These are phyloP conservation scores for Apantesis nais DNA, from an alignment of 2,888 invertebrate species.

Conservation along the genomic window DNA sequence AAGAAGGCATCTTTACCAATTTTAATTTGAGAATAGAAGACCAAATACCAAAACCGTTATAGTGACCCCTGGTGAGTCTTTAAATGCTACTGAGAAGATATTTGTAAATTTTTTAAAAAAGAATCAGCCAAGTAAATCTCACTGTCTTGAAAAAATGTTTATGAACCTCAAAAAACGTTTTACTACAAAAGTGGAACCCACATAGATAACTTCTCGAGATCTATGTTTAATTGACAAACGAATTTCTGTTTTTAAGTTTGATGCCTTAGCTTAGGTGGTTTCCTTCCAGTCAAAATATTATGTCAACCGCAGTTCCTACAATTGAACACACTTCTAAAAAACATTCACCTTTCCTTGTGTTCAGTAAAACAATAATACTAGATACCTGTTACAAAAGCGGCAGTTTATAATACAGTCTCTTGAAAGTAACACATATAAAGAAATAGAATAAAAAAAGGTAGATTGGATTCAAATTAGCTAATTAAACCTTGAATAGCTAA, in stretches of 20 bases:
- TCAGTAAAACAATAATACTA: neutral
- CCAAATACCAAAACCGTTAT: neutral
- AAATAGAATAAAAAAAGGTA: slow-evolving; percentile 5
- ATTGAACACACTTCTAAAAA: neutral
- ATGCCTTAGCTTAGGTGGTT: neutral
- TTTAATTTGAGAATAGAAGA: neutral
- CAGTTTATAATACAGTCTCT: neutral
- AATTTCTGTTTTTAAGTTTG: neutral
- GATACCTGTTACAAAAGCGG: neutral
- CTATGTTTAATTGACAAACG: no score
- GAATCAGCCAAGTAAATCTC: no score
- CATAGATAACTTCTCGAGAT: neutral
- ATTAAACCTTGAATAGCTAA: slow-evolving; percentile 17
- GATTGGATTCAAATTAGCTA: slow-evolving; percentile 17
- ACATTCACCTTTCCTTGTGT: neutral
- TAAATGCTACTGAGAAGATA: no score
- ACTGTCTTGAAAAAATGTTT: no score
- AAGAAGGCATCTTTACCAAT: neutral
- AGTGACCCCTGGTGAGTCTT: no score
- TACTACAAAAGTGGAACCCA: no score
- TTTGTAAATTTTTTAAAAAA: no score
- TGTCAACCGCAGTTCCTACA: neutral
- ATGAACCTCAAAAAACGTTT: no score
- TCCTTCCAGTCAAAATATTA: neutral
- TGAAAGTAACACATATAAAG: slow-evolving; percentile 7